phyloP scores from a whole-genome alignment of 1,140 invertebrate genomes.

The Megathymus violae region DNA sequence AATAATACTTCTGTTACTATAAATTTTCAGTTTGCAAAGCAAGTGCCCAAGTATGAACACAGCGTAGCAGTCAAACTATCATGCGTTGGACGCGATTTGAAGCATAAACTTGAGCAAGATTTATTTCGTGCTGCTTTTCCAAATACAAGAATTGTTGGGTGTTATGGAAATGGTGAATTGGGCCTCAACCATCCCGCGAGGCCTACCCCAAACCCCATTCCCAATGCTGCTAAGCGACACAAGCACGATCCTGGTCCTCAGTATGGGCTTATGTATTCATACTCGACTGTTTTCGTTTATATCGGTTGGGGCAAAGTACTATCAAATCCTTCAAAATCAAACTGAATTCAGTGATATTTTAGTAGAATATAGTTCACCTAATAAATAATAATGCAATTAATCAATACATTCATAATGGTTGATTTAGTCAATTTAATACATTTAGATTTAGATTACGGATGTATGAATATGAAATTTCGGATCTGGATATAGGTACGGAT shows the following conservation, averaged over 20 bases:
- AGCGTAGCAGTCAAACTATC: constrained; percentile 75
- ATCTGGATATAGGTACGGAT: too few species aligned
- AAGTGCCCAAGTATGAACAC: constrained; percentile 65
- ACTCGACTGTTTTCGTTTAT: constrained; percentile 72
- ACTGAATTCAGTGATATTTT: not conserved
- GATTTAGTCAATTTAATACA: too few species aligned
- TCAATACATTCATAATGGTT: too few species aligned
- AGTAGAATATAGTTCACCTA: not conserved
- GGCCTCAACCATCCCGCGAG: constrained; percentile 56
- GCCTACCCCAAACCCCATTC: constrained; percentile 5
- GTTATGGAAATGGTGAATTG: constrained; percentile 75
- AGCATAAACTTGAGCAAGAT: constrained; percentile 65
- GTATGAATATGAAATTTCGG: too few species aligned
- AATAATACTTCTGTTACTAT: not conserved
- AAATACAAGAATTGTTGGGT: constrained; percentile 64
- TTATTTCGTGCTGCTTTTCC: constrained; percentile 69
- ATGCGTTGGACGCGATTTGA: constrained; percentile 71
- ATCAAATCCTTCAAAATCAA: not conserved
- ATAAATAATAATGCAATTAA: too few species aligned
- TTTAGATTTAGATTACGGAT: too few species aligned
- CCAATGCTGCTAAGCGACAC: constrained; percentile 42
- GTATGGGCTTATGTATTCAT: constrained; percentile 68
- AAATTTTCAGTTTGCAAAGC: constrained; percentile 69
- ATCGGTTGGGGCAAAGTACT: constrained; percentile 70
- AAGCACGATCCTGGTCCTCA: constrained; percentile 47